Conservation (phyloP, 1,140 invertebrate species). For the Drosophila murphyi region DNA sequence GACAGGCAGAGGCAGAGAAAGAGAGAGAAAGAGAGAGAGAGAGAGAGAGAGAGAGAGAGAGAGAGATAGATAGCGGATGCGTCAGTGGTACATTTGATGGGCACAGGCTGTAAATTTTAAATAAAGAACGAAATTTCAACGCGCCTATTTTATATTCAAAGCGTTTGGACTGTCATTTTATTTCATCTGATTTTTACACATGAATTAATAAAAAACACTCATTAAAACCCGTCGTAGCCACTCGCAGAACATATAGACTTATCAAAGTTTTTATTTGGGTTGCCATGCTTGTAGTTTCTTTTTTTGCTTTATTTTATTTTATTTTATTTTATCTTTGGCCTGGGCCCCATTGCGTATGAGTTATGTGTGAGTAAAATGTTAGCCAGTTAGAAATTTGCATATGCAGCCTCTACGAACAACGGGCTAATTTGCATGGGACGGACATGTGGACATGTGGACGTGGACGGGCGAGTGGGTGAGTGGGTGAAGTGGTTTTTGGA, state of each 20-base stretch:
- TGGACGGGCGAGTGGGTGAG: constrained; percentile 5
- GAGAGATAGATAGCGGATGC: no score
- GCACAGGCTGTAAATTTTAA: constrained; percentile 10
- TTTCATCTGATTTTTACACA: constrained; percentile 73
- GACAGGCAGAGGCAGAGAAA: neutral
- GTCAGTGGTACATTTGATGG: constrained; percentile 4
- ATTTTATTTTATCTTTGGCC: constrained; percentile 30
- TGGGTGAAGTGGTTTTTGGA: constrained; percentile 14
- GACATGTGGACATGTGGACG: constrained; percentile 14
- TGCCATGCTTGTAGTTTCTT: constrained; percentile 10
- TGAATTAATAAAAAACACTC: constrained; percentile 71
- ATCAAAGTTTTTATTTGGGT: constrained; percentile 26
- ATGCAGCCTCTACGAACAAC: constrained; percentile 18
- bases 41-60: neutral
- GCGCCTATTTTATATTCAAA: constrained; percentile 65
- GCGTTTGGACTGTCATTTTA: constrained; percentile 54
- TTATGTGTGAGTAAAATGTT: constrained; percentile 58
- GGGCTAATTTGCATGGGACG: constrained; percentile 72
- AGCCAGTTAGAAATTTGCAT: constrained; percentile 73
- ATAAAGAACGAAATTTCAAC: constrained; percentile 11
- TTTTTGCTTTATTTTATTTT: constrained; percentile 28
- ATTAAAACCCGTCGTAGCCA: constrained; percentile 41
- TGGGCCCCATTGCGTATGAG: constrained; percentile 48
- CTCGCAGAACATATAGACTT: constrained; percentile 1
- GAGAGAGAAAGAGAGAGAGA: neutral